These are phyloP conservation scores for Enteromius afrohamiltoni DNA, from an alignment of 2,797 vertebrate genomes.

Conservation along the genomic window DNA sequence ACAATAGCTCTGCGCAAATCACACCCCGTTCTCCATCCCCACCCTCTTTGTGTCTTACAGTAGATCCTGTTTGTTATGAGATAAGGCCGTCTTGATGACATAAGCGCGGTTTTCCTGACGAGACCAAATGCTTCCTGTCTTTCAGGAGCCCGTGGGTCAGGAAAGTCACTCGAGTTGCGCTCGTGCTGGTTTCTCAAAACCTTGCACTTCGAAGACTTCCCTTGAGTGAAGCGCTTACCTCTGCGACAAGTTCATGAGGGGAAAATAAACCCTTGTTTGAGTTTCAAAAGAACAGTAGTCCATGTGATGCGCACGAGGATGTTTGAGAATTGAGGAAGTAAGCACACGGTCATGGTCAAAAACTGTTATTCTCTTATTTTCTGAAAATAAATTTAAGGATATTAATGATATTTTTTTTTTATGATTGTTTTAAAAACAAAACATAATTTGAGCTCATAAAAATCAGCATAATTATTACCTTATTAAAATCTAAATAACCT, in stretches of 20 bases:
- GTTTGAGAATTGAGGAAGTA: neutral
- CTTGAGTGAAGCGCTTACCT: neutral
- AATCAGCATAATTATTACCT: neutral
- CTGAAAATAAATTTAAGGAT: neutral
- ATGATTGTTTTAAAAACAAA: neutral
- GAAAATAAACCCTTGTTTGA: neutral
- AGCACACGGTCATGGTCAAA: neutral
- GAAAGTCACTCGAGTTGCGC: neutral
- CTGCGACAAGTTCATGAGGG: neutral
- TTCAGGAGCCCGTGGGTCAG: neutral
- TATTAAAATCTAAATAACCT: neutral
- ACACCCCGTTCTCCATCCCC: neutral
- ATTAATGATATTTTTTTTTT: neutral
- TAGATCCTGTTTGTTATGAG: neutral
- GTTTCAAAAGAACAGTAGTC: neutral
- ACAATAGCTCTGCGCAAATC: neutral
- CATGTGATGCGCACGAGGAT: slow-evolving; percentile 10
- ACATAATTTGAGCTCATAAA: neutral
- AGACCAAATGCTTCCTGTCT: slow-evolving; percentile 7
- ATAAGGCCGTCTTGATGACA: neutral
- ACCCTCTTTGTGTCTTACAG: neutral
- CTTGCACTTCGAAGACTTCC: neutral
- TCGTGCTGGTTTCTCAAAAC: neutral
- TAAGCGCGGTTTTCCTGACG: slow-evolving; percentile 4
- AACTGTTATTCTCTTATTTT: neutral